Conservation (phyloP, 2,113 vertebrate genomes). For the Ovis canadensis region DNA sequence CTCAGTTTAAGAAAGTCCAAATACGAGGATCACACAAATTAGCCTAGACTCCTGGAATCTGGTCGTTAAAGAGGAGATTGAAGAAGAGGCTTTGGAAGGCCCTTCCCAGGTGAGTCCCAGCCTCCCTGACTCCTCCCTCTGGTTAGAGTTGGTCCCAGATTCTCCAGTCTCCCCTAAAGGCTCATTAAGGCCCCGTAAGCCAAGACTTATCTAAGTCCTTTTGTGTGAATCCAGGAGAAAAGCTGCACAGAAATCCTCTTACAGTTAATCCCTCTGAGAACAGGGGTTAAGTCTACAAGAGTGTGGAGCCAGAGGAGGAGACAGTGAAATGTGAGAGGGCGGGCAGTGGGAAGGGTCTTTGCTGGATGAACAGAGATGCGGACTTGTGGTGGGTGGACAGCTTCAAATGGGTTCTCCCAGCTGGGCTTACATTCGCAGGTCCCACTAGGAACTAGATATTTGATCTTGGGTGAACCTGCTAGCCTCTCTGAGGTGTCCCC, state of each 20-base stretch:
- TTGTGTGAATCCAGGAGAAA: conserved; percentile 61
- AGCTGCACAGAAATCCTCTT: conserved; percentile 70
- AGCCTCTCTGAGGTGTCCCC: background rate
- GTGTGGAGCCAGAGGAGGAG: background rate
- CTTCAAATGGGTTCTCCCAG: background rate
- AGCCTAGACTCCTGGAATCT: background rate
- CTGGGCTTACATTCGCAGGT: background rate
- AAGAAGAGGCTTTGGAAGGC: background rate
- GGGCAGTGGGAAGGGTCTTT: background rate
- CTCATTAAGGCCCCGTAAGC: conserved; percentile 65
- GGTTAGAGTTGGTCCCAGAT: conserved; percentile 21
- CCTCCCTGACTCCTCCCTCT: background rate
- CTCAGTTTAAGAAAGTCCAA: background rate
- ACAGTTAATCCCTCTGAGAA: conserved; percentile 67
- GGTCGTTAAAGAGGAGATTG: background rate
- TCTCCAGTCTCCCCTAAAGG: conserved; percentile 47
- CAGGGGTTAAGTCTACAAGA: conserved; percentile 49
- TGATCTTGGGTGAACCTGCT: background rate
- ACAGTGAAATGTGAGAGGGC: background rate
- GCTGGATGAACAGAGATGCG: background rate
- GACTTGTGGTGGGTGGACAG: background rate
- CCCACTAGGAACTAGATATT: background rate
- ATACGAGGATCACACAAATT: background rate
- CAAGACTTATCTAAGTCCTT: conserved; percentile 68
- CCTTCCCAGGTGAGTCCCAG: background rate